These are phyloP conservation scores for Nycteola revayana DNA, from an alignment of 2,888 invertebrate genomes.

Conservation along the genomic window DNA sequence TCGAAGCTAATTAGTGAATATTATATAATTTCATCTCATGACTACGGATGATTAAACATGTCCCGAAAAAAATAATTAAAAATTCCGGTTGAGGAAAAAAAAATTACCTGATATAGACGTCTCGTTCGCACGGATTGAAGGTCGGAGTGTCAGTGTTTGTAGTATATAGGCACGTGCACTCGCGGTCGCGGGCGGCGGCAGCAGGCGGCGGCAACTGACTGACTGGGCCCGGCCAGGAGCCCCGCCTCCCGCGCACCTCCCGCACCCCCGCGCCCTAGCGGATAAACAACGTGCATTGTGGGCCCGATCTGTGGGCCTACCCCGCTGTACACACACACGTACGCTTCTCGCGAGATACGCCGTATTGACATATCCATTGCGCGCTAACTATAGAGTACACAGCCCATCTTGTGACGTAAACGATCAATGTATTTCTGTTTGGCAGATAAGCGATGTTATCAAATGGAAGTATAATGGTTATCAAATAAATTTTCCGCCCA, in stretches of 20 bases:
- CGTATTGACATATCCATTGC: constrained; percentile 32
- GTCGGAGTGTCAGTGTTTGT: constrained; percentile 66
- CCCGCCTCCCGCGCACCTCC: constrained; percentile 46
- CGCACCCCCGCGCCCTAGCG: constrained; percentile 61
- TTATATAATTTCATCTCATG: constrained; percentile 31
- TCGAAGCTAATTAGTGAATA: constrained; percentile 24
- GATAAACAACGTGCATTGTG: constrained; percentile 81
- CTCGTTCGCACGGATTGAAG: constrained; percentile 77
- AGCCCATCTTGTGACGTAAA: not conserved
- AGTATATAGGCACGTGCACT: constrained; percentile 53
- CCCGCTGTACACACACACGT: constrained; percentile 52
- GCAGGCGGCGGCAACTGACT: constrained; percentile 65
- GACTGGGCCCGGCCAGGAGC: constrained; percentile 76
- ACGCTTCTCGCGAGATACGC: constrained; percentile 40
- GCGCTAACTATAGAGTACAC: constrained; percentile 1
- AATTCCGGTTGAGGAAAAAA: constrained; percentile 28
- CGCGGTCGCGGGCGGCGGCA: constrained; percentile 58
- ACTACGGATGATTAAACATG: constrained; percentile 4
- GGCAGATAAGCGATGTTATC: constrained; percentile 26
- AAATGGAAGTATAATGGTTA: constrained; percentile 45
- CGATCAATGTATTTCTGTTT: constrained; percentile 31
- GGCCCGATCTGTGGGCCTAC: constrained; percentile 71
- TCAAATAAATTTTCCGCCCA: constrained; percentile 64
- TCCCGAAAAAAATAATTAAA: constrained; percentile 13
- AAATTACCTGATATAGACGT: constrained; percentile 72